Conservation (phyloP, 2,797 vertebrate species). For the Mionectes olivaceus region DNA sequence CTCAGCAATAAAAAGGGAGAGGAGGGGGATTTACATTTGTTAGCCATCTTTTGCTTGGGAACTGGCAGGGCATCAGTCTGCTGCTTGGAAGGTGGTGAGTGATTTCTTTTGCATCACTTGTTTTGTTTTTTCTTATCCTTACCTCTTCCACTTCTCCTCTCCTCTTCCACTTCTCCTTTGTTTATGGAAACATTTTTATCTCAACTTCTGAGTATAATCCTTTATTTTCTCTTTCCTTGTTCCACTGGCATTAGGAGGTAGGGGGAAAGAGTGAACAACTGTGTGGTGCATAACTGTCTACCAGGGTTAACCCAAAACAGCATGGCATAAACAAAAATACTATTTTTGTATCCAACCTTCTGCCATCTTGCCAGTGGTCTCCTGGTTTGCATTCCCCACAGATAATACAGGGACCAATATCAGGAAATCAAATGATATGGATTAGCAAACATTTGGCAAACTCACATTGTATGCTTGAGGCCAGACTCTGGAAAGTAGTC, state of each 20-base stretch:
- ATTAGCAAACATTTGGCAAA: neutral
- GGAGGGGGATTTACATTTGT: neutral
- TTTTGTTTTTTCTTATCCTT: neutral
- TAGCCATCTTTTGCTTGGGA: neutral
- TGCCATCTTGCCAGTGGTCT: neutral
- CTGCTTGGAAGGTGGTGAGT: neutral
- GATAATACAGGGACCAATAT: neutral
- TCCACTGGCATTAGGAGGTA: neutral
- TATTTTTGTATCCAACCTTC: neutral
- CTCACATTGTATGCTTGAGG: neutral
- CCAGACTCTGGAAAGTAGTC: neutral
- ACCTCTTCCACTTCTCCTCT: neutral
- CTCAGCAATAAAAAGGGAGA: neutral
- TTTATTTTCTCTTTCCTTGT: neutral
- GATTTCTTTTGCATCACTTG: neutral
- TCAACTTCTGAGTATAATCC: neutral
- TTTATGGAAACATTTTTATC: neutral
- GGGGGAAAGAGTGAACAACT: neutral
- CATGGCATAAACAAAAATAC: neutral
- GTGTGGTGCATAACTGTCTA: neutral
- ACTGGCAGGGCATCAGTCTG: neutral
- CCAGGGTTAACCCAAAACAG: neutral
- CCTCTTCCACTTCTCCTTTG: neutral
- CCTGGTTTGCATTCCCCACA: neutral
- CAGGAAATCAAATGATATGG: neutral